A percentile compares a stretch with the other conserved stretches of the same genome.
These are phyloP conservation scores for Drosophila yooni DNA, from an alignment of 2,888 invertebrate species.

Conservation along the genomic window DNA sequence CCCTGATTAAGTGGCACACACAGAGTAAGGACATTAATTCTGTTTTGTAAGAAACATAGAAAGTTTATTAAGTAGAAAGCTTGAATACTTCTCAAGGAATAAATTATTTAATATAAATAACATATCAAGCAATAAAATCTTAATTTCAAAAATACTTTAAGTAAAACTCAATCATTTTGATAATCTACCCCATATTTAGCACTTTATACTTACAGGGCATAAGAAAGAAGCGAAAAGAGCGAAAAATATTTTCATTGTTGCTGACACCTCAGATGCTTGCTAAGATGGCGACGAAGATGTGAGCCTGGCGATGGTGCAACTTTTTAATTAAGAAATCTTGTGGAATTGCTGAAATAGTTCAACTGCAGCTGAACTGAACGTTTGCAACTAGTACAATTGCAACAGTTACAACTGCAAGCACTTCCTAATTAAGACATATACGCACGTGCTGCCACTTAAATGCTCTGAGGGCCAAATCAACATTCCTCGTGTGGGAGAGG, in stretches of 20 bases:
- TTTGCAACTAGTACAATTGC: slow-evolving; percentile 18
- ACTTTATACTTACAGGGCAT: slow-evolving; percentile 12
- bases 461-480: slow-evolving; percentile 4
- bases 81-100: not conserved
- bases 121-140: not conserved
- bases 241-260: slow-evolving; percentile 78
- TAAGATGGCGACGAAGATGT: slow-evolving; percentile 29
- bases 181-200: not conserved
- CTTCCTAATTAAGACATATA: slow-evolving; percentile 70
- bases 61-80: not conserved
- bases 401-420: slow-evolving; percentile 36
- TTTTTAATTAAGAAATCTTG: slow-evolving; percentile 79
- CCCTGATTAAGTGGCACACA: not conserved
- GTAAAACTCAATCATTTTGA: no score
- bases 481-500: not conserved
- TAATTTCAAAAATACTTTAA: not conserved
- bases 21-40: not conserved
- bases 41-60: no score
- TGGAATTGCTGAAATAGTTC: slow-evolving; percentile 75
- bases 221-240: slow-evolving; percentile 26
- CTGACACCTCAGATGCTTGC: slow-evolving; percentile 67
- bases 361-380: slow-evolving; percentile 45
- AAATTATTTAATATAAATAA: not conserved
- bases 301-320: slow-evolving; percentile 47
- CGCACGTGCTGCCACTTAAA: slow-evolving; percentile 53